Percentiles rank a stretch among this genome's conserved stretches.
These are phyloP conservation scores for Euthynnus affinis DNA, from an alignment of 2,797 vertebrate genomes.

Conservation along the genomic window DNA sequence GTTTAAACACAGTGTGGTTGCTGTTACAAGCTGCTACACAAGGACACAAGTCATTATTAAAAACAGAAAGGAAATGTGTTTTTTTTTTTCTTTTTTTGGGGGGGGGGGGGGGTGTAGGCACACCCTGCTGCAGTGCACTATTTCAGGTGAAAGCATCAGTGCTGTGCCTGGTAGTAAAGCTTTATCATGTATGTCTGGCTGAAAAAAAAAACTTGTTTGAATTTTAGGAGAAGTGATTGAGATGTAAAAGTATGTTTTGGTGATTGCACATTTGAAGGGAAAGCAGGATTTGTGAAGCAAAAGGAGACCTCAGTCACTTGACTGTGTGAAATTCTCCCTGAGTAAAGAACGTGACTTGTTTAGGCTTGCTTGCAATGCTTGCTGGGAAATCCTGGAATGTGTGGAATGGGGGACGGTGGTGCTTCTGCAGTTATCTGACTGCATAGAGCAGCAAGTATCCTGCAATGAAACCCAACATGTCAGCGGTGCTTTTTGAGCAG, in stretches of 20 bases:
- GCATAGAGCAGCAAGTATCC: conserved; percentile 74
- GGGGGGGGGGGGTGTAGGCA: too few species aligned
- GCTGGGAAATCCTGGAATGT: conserved; percentile 94
- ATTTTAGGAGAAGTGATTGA: not conserved
- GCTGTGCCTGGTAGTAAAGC: conserved; percentile 10
- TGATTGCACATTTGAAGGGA: conserved; percentile 37
- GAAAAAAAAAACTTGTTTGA: not conserved
- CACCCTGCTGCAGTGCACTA: conserved; percentile 13
- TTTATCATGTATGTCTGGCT: not conserved
- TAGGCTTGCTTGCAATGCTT: conserved; percentile 92
- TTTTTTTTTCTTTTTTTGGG: not conserved
- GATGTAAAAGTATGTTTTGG: conserved; percentile 43
- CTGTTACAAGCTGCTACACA: conserved; percentile 60
- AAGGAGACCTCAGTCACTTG: conserved; percentile 83
- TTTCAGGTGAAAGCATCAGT: conserved; percentile 45
- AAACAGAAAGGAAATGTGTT: conserved; percentile 44
- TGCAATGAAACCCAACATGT: conserved; percentile 78
- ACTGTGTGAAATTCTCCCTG: conserved; percentile 87
- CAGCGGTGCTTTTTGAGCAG: conserved; percentile 62
- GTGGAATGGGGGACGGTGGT: conserved; percentile 89
- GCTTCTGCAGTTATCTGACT: conserved; percentile 84
- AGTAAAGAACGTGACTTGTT: conserved; percentile 91
- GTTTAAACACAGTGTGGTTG: conserved; percentile 74
- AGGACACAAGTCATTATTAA: conserved; percentile 62
- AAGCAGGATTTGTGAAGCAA: conserved; percentile 65